Evolutionary conservation across 2,797 vertebrate genomes (phyloP), one percentile per base, ranked within the genome.

Genomic region (Microhierax caerulescens): DNA sequence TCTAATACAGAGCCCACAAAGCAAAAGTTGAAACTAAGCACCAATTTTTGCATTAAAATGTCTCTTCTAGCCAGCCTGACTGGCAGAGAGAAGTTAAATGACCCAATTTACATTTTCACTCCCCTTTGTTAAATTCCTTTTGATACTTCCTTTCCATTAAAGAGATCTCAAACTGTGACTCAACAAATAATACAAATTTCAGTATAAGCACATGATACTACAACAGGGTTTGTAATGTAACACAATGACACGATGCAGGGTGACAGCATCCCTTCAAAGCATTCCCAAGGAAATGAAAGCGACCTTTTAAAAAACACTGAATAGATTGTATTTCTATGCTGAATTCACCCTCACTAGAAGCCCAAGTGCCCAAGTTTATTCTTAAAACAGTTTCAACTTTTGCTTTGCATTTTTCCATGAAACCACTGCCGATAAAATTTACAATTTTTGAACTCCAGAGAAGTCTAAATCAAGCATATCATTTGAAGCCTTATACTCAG

Each of bases 391-490:
- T 48, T 93, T 89, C 69, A 75, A 83, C 41, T 94, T 95, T 61
- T 65, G 43, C 65, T 84, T 85, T 85, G 41, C 32, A 56, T 90
- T 85, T 93, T 91, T 82, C 79, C 56, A 60, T 64, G 19, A 76
- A 96, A 93, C 72, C 61, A 47, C 69, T 73, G 73, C 82, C 95
- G 94, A 95, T 96, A 96, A 93, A 96, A 96, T 93, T 95, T 92
- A 95, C 77, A 48, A 65, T 90, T 93, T 93, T 23, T 90, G 79
- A 97, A 92, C 95, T 95, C 88, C 24, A 82, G 82, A 93, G 86
- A 94, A 95, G 61, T 45, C 93, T 94, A 95, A 96, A 96, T 93
- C 93, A 96, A 96, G 85, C 63, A 32, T 89, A 92, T 88, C 81
- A 93, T 84, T 85, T 89, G 78, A 93, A 90, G 84, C 56, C 84